Base-by-base conservation (phyloP, 2,888 invertebrate genomes). In the Microctonus brassicae region DNA sequence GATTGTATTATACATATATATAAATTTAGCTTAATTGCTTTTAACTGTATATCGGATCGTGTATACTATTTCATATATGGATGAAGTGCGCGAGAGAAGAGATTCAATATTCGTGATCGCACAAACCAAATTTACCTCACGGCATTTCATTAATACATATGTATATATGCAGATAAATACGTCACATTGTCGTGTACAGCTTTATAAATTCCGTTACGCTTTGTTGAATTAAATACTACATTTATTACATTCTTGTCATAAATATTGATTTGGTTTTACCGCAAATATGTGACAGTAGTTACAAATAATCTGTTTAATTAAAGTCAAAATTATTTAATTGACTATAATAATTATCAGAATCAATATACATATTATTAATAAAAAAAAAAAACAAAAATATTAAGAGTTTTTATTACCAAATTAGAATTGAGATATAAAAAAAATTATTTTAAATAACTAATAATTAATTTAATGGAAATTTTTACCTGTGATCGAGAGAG, bases 401-500 rank as follows among this genome's bases (percentile, higher is more conserved):
- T 39, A 26, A 29, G 39, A 13, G 75, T n/a, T n/a, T n/a, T n/a
- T n/a, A n/a, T n/a, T n/a, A n/a, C n/a, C n/a, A n/a, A n/a, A n/a
- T n/a, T n/a, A n/a, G n/a, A n/a, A n/a, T n/a, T n/a, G n/a, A n/a
- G n/a, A n/a, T n/a, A n/a, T n/a, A n/a, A n/a, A n/a, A n/a, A n/a
- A n/a, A n/a, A n/a, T n/a, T n/a, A n/a, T n/a, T n/a, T n/a, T n/a
- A n/a, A n/a, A n/a, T n/a, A n/a, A n/a, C n/a, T n/a, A n/a, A n/a
- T n/a, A n/a, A n/a, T n/a, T n/a, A n/a, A n/a, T n/a, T n/a, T n/a
- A n/a, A n/a, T n/a, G n/a, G n/a, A n/a, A n/a, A n/a, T n/a, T n/a
- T 85, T 84, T 80, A 91, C 91, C 89, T 91, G 91, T 47, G 91
- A 91, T 79, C 91, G 88, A 71, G 90, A 90, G 74, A 91, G 88